phyloP scores from a whole-genome alignment of 1,140 invertebrate species.

The Steinernema khuongi region DNA sequence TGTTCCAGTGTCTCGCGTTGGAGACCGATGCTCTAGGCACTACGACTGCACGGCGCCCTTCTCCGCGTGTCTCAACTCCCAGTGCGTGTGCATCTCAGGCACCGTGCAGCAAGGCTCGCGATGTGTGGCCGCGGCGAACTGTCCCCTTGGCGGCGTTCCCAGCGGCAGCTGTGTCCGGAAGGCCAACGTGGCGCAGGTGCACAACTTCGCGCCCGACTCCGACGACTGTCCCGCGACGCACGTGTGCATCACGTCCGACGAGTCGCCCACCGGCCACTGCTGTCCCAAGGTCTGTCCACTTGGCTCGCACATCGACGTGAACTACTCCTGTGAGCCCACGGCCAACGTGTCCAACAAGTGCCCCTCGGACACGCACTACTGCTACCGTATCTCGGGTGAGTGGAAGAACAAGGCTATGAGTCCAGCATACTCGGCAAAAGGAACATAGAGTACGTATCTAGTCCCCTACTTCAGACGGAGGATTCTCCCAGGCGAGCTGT shows the following conservation, averaged over 20 bases:
- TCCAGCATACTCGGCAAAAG: conserved; percentile 22
- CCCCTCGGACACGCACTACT: conserved; percentile 56
- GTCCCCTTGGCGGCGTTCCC: conserved; percentile 54
- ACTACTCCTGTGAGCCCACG: conserved; percentile 36
- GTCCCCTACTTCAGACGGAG: conserved; percentile 26
- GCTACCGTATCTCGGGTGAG: conserved; percentile 51
- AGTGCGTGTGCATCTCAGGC: conserved; percentile 57
- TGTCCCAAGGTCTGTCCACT: conserved; percentile 55
- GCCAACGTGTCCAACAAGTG: conserved; percentile 30
- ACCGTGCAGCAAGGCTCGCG: conserved; percentile 55
- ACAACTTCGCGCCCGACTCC: conserved; percentile 40
- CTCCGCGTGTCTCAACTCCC: conserved; percentile 56
- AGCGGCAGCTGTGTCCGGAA: conserved; percentile 44
- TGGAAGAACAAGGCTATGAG: no score
- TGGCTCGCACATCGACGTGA: conserved; percentile 36
- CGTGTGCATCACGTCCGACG: conserved; percentile 44
- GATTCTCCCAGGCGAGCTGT: conserved; percentile 50
- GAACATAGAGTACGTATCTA: conserved; percentile 4
- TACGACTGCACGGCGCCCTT: conserved; percentile 58
- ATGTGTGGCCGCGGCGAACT: conserved; percentile 55
- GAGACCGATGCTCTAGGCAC: conserved; percentile 55
- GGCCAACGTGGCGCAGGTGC: conserved; percentile 36
- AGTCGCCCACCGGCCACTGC: conserved; percentile 56
- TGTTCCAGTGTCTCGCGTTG: conserved; percentile 49
- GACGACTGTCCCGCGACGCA: conserved; percentile 51